Conservation (phyloP, 1,140 invertebrate species). For the Macrosteles quadrilineatus region DNA sequence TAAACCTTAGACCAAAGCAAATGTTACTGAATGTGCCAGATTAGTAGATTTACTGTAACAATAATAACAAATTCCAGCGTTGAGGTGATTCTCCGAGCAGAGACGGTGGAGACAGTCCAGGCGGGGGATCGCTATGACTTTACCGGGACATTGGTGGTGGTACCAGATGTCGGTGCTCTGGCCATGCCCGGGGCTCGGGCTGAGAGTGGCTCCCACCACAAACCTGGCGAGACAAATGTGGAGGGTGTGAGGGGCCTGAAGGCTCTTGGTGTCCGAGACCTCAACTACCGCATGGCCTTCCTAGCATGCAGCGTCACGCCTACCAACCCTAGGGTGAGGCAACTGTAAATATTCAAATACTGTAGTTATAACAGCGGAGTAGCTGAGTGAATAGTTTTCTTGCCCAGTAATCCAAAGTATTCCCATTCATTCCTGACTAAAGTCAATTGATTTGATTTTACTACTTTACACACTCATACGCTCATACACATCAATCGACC, state of each 20-base stretch:
- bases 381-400: background rate
- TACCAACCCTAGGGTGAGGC: conserved; percentile 72
- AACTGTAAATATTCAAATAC: conserved; percentile 23
- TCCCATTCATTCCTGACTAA: no score
- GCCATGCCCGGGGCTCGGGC: conserved; percentile 80
- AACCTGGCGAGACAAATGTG: conserved; percentile 68
- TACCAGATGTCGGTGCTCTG: conserved; percentile 91
- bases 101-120: conserved; percentile 96
- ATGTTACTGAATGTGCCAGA: no score
- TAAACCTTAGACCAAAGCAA: no score
- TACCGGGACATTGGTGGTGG: conserved; percentile 95
- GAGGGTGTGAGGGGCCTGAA: conserved; percentile 93
- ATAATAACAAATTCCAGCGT: conserved; percentile 60
- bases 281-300: conserved; percentile 95
- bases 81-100: conserved; percentile 94
- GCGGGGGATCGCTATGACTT: conserved; percentile 93
- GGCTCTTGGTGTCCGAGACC: conserved; percentile 91
- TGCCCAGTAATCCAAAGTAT: no score
- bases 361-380: conserved; percentile 10
- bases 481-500: no score
- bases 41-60: no score
- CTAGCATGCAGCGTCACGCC: conserved; percentile 89
- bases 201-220: conserved; percentile 73
- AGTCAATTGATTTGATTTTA: no score
- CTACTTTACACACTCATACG: no score